These are phyloP conservation scores for Mionectes macconnelli DNA, from an alignment of 2,113 vertebrate species.

Conservation along the genomic window DNA sequence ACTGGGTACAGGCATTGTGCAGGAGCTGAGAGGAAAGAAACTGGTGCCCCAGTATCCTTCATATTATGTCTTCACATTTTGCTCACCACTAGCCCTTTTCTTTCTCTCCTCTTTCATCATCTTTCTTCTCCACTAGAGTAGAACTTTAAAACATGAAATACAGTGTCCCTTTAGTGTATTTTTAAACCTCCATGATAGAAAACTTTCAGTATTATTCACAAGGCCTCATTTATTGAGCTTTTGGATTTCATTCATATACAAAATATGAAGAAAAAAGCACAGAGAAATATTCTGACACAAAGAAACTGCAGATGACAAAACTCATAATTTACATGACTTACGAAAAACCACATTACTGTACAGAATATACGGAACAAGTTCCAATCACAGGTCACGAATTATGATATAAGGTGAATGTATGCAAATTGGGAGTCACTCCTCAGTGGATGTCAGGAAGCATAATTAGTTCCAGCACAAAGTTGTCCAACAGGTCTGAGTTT, in stretches of 20 bases:
- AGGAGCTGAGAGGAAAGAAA: not conserved
- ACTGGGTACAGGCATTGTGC: not conserved
- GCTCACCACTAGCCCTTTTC: not conserved
- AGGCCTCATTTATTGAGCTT: not conserved
- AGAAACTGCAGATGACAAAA: not conserved
- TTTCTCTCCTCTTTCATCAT: not conserved
- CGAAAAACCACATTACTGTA: not conserved
- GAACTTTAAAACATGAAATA: not conserved
- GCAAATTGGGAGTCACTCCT: constrained; percentile 37
- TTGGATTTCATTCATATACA: not conserved
- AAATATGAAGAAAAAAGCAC: not conserved
- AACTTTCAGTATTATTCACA: not conserved
- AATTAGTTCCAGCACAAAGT: constrained; percentile 40
- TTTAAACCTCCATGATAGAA: not conserved
- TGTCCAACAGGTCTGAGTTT: constrained; percentile 15
- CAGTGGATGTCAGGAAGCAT: not conserved
- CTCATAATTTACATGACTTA: not conserved
- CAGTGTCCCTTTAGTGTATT: not conserved
- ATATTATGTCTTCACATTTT: not conserved
- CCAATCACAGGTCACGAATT: not conserved
- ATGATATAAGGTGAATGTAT: not conserved
- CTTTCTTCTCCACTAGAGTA: not conserved
- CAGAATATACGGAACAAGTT: not conserved
- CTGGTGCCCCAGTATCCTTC: not conserved
- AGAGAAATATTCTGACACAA: not conserved